Percentiles rank a stretch among this genome's conserved stretches.
Evolutionary conservation across 2,113 vertebrate genomes (phyloP).

Genomic region (human (Homo sapiens)): DNA sequence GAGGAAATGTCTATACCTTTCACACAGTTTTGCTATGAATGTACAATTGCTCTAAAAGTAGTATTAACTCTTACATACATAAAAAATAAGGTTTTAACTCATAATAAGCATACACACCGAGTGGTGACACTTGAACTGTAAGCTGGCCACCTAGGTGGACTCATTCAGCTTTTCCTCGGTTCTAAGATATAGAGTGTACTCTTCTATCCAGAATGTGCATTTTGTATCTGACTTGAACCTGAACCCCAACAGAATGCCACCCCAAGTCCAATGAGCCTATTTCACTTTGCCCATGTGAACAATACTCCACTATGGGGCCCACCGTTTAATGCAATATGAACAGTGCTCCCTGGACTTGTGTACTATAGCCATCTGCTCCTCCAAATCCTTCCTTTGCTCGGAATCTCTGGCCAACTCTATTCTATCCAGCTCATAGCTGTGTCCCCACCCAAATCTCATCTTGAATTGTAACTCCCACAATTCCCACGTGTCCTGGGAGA

Average conservation of each 20-base stretch:
- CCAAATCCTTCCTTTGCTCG: background rate
- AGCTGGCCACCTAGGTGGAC: background rate
- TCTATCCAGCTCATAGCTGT: background rate
- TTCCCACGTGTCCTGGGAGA: too few relatives aligned
- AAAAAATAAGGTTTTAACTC: background rate
- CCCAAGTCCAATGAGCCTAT: too few relatives aligned
- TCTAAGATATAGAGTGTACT: background rate
- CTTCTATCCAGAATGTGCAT: background rate
- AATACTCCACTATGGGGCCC: too few relatives aligned
- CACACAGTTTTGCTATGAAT: background rate
- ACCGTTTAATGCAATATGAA: background rate
- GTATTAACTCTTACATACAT: background rate
- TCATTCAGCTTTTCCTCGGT: too few relatives aligned
- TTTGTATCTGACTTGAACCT: background rate
- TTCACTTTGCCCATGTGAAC: background rate
- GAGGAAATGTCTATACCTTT: background rate
- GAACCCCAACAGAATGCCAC: background rate
- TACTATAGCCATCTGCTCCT: background rate
- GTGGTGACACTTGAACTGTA: background rate
- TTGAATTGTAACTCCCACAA: too few relatives aligned
- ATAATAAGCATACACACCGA: background rate
- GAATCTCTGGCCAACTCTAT: background rate
- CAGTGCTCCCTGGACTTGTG: background rate
- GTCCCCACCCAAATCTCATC: too few relatives aligned
- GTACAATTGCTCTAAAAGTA: background rate